Percentiles rank a stretch among this genome's conserved stretches.
phyloP scores from a whole-genome alignment of 2,888 invertebrate species.

The Drosophila quasianomalipes region DNA sequence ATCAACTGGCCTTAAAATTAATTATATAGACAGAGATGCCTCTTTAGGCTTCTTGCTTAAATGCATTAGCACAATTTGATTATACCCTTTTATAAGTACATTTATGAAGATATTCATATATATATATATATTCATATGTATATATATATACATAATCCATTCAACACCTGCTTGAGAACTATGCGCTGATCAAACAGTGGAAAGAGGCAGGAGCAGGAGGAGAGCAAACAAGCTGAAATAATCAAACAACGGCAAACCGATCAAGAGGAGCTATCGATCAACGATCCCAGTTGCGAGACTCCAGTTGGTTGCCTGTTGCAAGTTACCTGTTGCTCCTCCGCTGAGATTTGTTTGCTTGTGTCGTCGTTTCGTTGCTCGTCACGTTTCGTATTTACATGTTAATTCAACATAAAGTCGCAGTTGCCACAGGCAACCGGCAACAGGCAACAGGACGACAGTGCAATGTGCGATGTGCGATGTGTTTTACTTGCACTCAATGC shows the following conservation, averaged over 20 bases:
- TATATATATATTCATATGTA: background rate
- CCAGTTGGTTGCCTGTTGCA: background rate
- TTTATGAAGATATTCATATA: background rate
- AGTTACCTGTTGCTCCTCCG: constrained; percentile 11
- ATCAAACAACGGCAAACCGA: constrained; percentile 67
- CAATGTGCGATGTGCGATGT: constrained; percentile 10
- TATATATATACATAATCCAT: background rate
- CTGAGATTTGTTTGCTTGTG: constrained; percentile 24
- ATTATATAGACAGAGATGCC: no score
- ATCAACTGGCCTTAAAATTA: no score
- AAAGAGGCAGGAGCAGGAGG: constrained; percentile 10
- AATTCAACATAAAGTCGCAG: constrained; percentile 73
- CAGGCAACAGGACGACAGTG: constrained; percentile 51
- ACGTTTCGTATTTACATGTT: constrained; percentile 78
- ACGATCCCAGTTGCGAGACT: constrained; percentile 21
- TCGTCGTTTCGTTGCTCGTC: constrained; percentile 52
- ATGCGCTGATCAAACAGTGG: constrained; percentile 62
- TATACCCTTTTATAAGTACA: background rate
- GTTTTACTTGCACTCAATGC: constrained; percentile 59
- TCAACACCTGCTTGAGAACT: constrained; percentile 55
- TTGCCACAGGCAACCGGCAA: background rate
- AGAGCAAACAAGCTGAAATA: constrained; percentile 52
- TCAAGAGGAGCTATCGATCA: constrained; percentile 67
- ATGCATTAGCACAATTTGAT: background rate
- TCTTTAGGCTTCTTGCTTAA: background rate